Evolutionary conservation across 2,797 vertebrate genomes (phyloP).

Genomic region (Yasuhikotakia modesta): DNA sequence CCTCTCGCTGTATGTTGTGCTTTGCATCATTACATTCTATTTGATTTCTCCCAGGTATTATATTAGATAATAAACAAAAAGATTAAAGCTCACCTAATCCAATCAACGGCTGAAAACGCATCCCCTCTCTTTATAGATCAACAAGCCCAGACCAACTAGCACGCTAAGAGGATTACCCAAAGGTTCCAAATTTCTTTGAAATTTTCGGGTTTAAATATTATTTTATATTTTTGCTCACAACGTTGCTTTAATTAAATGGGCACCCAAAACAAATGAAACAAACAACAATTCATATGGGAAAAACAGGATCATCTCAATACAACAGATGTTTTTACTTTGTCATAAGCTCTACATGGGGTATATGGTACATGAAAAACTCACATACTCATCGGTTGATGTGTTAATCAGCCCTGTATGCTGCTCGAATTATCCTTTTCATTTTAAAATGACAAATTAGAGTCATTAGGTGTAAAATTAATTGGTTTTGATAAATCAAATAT

Average conservation of each 20-base stretch:
- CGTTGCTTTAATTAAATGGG: constrained; percentile 78
- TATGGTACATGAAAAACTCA: not conserved
- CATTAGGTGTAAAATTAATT: constrained; percentile 78
- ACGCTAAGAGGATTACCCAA: constrained; percentile 78
- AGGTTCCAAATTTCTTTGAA: constrained; percentile 83
- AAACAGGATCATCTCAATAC: constrained; percentile 6
- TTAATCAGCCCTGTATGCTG: constrained; percentile 39
- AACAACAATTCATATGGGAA: too few species aligned
- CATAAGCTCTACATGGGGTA: constrained; percentile 11
- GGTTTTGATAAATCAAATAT: constrained; percentile 73
- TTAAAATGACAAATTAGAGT: constrained; percentile 66
- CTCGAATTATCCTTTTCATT: constrained; percentile 25
- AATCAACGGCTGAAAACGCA: constrained; percentile 66
- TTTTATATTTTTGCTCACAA: constrained; percentile 74
- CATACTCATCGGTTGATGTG: constrained; percentile 28
- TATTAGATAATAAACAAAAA: constrained; percentile 68
- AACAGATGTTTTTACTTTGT: constrained; percentile 31
- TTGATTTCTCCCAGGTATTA: constrained; percentile 66
- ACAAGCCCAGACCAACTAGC: constrained; percentile 66
- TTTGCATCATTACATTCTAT: constrained; percentile 60
- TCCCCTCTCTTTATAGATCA: constrained; percentile 66
- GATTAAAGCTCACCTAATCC: constrained; percentile 68
- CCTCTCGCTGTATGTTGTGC: constrained; percentile 42
- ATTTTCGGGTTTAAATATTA: constrained; percentile 77
- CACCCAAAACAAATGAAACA: constrained; percentile 58